Evolutionary conservation across 2,888 invertebrate species (phyloP).

Genomic region (Platycheirus albimanus): DNA sequence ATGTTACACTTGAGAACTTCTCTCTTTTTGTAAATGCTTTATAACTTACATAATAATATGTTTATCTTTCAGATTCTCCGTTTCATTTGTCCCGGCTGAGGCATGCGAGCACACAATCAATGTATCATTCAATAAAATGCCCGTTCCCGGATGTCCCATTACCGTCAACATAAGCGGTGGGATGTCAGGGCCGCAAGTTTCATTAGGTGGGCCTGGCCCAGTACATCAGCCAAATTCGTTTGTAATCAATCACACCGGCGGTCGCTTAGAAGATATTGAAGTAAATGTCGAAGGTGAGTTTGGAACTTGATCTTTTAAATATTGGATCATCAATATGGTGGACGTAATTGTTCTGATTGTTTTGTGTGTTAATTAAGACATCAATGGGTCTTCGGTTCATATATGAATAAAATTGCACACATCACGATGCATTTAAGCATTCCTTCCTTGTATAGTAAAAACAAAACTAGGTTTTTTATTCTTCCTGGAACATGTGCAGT

Average conservation of each 20-base stretch:
- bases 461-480: constrained; percentile 5
- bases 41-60: constrained; percentile 78
- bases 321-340: constrained; percentile 59
- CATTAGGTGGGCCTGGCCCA: constrained; percentile 88
- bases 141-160: constrained; percentile 95
- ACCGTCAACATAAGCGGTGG: constrained; percentile 90
- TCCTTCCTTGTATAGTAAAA: constrained; percentile 49
- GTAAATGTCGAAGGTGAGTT: constrained; percentile 96
- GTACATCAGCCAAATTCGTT: constrained; percentile 88
- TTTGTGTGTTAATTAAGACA: constrained; percentile 42
- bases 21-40: neutral
- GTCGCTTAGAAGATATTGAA: constrained; percentile 96
- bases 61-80: constrained; percentile 88
- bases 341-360: too few species aligned
- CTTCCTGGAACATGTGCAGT: constrained; percentile 63
- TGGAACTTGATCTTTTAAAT: constrained; percentile 38
- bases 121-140: constrained; percentile 97
- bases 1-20: neutral
- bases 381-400: constrained; percentile 46
- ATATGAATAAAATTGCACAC: constrained; percentile 59
- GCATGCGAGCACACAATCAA: constrained; percentile 97
- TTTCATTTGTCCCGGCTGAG: constrained; percentile 97
- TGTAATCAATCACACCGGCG: constrained; percentile 91
- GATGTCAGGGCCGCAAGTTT: constrained; percentile 87
- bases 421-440: constrained; percentile 38